Percentiles rank a stretch among this genome's conserved stretches.
Evolutionary conservation across 2,113 vertebrate species (phyloP).

Genomic region (Pimephales promelas): DNA sequence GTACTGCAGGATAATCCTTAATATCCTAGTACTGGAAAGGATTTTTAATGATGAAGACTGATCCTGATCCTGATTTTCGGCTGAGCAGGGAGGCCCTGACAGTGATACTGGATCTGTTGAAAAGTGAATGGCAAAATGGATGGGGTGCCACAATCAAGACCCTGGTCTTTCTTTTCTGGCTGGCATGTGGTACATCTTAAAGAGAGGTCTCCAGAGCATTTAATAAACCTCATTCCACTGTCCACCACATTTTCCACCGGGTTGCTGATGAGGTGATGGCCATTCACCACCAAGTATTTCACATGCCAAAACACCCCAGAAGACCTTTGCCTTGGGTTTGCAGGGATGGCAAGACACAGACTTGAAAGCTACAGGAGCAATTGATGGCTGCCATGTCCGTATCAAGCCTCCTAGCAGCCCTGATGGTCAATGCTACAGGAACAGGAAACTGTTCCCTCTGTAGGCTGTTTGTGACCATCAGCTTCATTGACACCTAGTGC

Average conservation of each 20-base stretch:
- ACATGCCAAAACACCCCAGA: neutral
- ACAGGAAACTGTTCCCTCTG: neutral
- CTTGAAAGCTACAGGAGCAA: neutral
- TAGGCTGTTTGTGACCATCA: slow-evolving; percentile 9
- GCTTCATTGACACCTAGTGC: neutral
- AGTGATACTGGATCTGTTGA: neutral
- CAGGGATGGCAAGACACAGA: neutral
- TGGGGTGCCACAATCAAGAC: neutral
- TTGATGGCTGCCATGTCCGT: neutral
- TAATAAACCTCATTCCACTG: neutral
- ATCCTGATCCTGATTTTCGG: too few relatives aligned
- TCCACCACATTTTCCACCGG: neutral
- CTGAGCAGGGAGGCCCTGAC: too few relatives aligned
- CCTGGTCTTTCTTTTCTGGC: too few relatives aligned
- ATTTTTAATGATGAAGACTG: too few relatives aligned
- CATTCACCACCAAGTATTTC: slow-evolving; percentile 3
- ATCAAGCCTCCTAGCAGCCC: too few relatives aligned
- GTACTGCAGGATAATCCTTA: too few relatives aligned
- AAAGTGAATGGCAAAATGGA: neutral
- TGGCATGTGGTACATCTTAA: neutral
- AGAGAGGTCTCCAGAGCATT: slow-evolving; percentile 30
- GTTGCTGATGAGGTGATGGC: neutral
- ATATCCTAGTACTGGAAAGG: too few relatives aligned
- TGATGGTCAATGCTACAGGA: neutral
- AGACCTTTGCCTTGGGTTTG: neutral